These are phyloP conservation scores for Acromyrmex echinatior DNA, from an alignment of 1,140 invertebrate species.

Conservation along the genomic window DNA sequence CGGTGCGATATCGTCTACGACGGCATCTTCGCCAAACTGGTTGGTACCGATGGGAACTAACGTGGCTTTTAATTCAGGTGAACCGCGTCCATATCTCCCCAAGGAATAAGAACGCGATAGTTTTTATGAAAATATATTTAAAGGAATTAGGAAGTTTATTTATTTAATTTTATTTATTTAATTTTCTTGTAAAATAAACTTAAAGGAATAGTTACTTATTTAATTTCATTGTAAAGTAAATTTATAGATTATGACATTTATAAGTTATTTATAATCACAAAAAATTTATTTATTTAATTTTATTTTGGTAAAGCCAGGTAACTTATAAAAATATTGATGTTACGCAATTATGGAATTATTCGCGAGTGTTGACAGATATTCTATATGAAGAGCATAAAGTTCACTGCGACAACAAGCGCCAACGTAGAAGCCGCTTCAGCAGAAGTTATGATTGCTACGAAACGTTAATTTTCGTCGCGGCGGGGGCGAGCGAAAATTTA, in stretches of 20 bases:
- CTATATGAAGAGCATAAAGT: conserved; percentile 21
- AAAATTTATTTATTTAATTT: neutral
- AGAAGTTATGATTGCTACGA: conserved; percentile 56
- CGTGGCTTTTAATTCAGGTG: conserved; percentile 61
- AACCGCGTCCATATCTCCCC: neutral
- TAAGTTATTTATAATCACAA: too few species aligned
- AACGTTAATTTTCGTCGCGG: conserved; percentile 60
- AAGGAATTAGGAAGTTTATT: neutral
- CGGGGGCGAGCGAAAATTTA: conserved; percentile 65
- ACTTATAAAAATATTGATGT: conserved; percentile 11
- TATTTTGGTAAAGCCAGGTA: neutral
- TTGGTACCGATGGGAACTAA: conserved; percentile 60
- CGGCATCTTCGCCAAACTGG: conserved; percentile 43
- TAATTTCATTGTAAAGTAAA: too few species aligned
- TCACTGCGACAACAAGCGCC: conserved; percentile 30
- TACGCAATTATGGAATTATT: conserved; percentile 14
- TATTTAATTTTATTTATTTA: too few species aligned
- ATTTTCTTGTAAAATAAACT: too few species aligned
- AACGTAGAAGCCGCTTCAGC: neutral
- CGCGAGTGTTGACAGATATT: neutral
- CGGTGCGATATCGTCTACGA: conserved; percentile 65
- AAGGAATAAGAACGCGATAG: neutral
- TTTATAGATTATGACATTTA: too few species aligned
- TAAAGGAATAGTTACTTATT: too few species aligned
- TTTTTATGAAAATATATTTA: conserved; percentile 3